Conservation (phyloP, 2,888 invertebrate genomes). For the Drosophila melanosoma region DNA sequence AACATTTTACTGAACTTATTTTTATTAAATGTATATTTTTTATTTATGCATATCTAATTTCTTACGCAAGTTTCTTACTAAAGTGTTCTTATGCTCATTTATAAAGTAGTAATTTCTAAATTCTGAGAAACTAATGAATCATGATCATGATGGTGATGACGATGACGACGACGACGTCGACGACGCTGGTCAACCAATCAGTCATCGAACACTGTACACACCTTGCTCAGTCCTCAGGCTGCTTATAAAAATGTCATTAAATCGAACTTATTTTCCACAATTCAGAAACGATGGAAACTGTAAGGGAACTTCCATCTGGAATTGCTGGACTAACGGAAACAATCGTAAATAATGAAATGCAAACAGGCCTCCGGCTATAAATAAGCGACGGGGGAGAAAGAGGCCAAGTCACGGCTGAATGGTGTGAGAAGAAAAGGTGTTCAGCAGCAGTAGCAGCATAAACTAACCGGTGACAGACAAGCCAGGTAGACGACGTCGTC, state of each 20-base stretch:
- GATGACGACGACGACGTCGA: constrained; percentile 18
- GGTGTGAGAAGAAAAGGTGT: constrained; percentile 43
- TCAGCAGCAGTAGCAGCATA: constrained; percentile 8
- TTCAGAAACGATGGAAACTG: constrained; percentile 19
- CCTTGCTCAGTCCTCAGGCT: constrained; percentile 47
- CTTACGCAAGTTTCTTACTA: constrained; percentile 2
- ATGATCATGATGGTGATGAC: constrained; percentile 30
- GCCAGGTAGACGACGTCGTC: constrained; percentile 29
- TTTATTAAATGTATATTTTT: constrained; percentile 6
- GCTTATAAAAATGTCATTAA: constrained; percentile 61
- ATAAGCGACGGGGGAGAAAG: constrained; percentile 40
- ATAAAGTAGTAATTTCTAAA: constrained; percentile 20
- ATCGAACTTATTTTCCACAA: constrained; percentile 65
- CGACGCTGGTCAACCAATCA: constrained; percentile 54
- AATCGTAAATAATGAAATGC: constrained; percentile 73
- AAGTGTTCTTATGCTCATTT: constrained; percentile 33
- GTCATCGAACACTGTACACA: constrained; percentile 55
- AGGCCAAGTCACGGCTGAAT: constrained; percentile 64
- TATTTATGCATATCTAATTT: constrained; percentile 13
- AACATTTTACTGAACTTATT: not conserved
- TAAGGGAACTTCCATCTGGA: constrained; percentile 14
- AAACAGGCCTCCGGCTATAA: constrained; percentile 53
- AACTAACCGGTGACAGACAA: constrained; percentile 37
- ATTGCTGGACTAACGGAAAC: constrained; percentile 72
- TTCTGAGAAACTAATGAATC: constrained; percentile 68